Conservation (phyloP, 2,888 invertebrate species). For the Lithophane semibrunnea region DNA sequence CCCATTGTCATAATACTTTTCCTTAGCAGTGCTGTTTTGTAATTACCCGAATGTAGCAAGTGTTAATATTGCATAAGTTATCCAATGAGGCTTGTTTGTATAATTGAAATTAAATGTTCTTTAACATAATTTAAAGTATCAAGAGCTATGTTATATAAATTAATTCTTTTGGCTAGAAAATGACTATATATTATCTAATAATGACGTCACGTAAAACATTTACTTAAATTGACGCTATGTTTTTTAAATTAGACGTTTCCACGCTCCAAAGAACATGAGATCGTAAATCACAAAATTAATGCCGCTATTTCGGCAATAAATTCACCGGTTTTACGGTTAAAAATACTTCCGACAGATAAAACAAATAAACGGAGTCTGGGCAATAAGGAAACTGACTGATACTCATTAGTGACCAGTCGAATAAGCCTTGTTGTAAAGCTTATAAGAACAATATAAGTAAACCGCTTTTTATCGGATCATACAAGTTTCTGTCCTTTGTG, state of each 20-base stretch:
- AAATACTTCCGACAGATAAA: conserved; percentile 54
- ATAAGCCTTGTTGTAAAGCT: conserved; percentile 49
- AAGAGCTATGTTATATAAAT: conserved; percentile 14
- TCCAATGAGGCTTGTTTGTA: background rate
- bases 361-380: conserved; percentile 39
- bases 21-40: too few species aligned
- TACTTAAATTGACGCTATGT: conserved; percentile 20
- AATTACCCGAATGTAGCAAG: too few species aligned
- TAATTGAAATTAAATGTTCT: background rate
- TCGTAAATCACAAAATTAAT: conserved; percentile 48
- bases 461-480: conserved; percentile 33
- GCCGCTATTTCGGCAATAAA: conserved; percentile 51
- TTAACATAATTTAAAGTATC: background rate
- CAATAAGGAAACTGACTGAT: conserved; percentile 59
- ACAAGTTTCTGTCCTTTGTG: conserved; percentile 14
- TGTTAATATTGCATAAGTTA: background rate
- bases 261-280: conserved; percentile 10
- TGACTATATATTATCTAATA: conserved; percentile 1
- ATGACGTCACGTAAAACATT: conserved; percentile 35
- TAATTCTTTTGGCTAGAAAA: conserved; percentile 18
- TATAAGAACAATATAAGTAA: conserved; percentile 37
- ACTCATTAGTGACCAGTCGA: conserved; percentile 43
- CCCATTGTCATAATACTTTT: too few species aligned
- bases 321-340: conserved; percentile 43
- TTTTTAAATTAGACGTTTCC: conserved; percentile 37